Evolutionary conservation across 2,888 invertebrate species (phyloP).

Genomic region (Plagodis pulveraria): DNA sequence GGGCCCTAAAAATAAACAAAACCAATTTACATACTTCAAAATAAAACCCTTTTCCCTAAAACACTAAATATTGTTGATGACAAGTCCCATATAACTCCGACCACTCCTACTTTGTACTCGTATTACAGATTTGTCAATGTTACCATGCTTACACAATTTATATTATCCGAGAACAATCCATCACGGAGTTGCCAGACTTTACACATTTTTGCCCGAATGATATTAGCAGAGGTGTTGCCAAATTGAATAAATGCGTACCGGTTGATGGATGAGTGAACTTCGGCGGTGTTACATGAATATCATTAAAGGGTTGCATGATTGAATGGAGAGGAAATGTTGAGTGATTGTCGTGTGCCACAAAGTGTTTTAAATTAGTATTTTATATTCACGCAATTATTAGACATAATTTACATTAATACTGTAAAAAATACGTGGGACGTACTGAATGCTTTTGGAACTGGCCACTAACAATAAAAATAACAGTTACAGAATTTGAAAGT

Average conservation of each 20-base stretch:
- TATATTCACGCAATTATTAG: too few species aligned
- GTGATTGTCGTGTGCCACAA: not conserved
- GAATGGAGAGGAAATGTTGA: conserved; percentile 9
- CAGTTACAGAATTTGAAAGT: too few species aligned
- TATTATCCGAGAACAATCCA: conserved; percentile 44
- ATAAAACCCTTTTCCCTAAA: too few species aligned
- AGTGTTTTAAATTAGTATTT: too few species aligned
- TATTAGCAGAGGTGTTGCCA: conserved; percentile 53
- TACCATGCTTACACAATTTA: conserved; percentile 18
- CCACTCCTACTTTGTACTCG: conserved; percentile 1
- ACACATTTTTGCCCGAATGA: conserved; percentile 35
- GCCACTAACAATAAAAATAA: too few species aligned
- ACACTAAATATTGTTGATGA: not conserved
- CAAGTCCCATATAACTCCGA: not conserved
- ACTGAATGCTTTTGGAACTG: too few species aligned
- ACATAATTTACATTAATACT: too few species aligned
- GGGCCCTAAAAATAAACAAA: too few species aligned
- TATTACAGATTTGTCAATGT: conserved; percentile 11
- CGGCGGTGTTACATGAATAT: conserved; percentile 13
- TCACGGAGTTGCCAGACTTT: conserved; percentile 42
- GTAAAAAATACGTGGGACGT: too few species aligned
- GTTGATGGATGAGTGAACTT: conserved; percentile 54
- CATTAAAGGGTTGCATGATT: conserved; percentile 19
- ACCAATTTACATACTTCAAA: too few species aligned
- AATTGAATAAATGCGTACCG: conserved; percentile 59